phyloP scores from a whole-genome alignment of 2,113 vertebrate species.

The Leucosticte australis region DNA sequence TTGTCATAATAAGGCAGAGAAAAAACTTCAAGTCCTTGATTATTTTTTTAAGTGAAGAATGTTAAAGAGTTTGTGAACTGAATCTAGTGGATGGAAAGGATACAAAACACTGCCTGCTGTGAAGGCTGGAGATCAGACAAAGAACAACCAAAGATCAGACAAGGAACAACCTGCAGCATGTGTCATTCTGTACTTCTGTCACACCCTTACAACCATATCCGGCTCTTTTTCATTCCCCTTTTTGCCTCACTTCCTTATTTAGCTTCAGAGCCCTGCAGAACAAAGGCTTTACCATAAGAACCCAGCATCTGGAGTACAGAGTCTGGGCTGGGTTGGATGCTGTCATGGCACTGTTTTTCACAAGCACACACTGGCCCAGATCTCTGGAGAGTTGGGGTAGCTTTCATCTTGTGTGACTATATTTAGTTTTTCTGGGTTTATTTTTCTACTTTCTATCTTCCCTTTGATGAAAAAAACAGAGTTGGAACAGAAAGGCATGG shows the following conservation, averaged over 20 bases:
- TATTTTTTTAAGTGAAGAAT: background rate
- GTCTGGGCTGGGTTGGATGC: background rate
- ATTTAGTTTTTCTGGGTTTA: conserved; percentile 32
- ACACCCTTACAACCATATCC: background rate
- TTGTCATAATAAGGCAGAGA: background rate
- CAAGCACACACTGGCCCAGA: background rate
- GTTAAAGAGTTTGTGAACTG: background rate
- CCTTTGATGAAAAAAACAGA: background rate
- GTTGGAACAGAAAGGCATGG: background rate
- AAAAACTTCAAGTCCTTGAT: background rate
- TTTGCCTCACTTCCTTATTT: background rate
- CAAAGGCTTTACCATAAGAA: background rate
- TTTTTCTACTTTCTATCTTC: background rate
- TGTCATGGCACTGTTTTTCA: background rate
- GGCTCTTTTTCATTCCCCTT: background rate
- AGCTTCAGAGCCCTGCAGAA: background rate
- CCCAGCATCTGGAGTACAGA: fast-evolving
- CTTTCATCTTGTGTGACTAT: background rate
- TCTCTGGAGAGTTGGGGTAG: background rate
- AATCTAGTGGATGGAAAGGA: background rate
- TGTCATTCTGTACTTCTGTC: background rate
- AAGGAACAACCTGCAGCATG: background rate
- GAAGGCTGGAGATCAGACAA: background rate
- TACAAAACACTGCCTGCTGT: background rate
- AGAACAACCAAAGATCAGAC: background rate